Evolutionary conservation across 1,140 invertebrate species (phyloP).

Genomic region (Temnothorax nylanderi): DNA sequence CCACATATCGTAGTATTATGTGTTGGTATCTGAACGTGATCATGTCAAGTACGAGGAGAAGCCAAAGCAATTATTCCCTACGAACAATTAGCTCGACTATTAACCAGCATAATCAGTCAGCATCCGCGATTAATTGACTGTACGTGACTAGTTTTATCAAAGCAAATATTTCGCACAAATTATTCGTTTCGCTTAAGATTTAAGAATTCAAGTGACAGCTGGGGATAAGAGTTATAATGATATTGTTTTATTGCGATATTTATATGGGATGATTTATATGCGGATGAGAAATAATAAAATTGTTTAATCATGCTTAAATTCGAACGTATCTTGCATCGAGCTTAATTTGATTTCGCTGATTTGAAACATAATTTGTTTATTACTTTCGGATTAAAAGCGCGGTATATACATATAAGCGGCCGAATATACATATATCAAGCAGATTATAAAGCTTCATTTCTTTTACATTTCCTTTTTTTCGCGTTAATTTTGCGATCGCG

Average conservation of each 20-base stretch:
- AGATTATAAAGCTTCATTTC: not conserved
- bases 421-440: not conserved
- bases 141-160: too few species aligned
- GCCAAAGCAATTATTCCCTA: not conserved
- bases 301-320: not conserved
- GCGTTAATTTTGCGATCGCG: not conserved
- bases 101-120: not conserved
- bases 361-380: not conserved
- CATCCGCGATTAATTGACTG: not conserved
- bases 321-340: not conserved
- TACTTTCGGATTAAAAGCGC: not conserved
- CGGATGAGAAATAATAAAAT: not conserved
- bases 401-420: too few species aligned
- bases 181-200: not conserved
- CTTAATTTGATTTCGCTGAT: not conserved
- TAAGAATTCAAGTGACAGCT: not conserved
- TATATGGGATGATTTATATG: not conserved
- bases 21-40: not conserved
- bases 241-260: not conserved
- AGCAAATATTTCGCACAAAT: not conserved
- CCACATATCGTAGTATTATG: not conserved
- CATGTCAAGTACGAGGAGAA: not conserved
- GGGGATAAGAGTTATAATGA: not conserved
- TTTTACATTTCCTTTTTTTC: not conserved
- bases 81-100: not conserved